Base-by-base conservation (phyloP, 2,113 vertebrate species). In the Prietella phreatophila region DNA sequence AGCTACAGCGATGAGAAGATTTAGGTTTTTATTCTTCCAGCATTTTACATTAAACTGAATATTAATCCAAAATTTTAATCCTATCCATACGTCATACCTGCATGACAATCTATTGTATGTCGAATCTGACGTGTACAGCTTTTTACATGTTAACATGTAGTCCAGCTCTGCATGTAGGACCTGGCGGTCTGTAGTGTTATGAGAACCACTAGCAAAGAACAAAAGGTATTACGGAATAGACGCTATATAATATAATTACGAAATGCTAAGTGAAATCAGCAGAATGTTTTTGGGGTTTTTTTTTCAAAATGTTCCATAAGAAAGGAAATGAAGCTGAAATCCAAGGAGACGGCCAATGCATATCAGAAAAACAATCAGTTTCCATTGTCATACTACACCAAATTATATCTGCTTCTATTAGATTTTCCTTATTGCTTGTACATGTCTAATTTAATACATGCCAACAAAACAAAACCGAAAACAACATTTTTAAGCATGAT, bases 321-420 rank as follows among this genome's bases (percentile, higher is more conserved):
- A 81, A 87, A 85, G 78, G 84, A 80, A 90, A 85, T 88, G 63
- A 88, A 85, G 76, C 83, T 85, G n/a, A 60, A 87, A 78, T 76
- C 58, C 78, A 69, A 81, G 53, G 60, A 87, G 69, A 85, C 81
- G 82, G 55, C n/a, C 53, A 30, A 19, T 75, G 60, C 82, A 82
- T 83, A 85, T 85, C 67, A 39, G 63, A 22, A 71, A 63, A 30
- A 79, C 76, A 80, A 85, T 89, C 30, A 71, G 83, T 89, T 90
- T 82, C 33, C 86, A 86, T 50, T 67, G 83, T 85, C 83, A 67
- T 82, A 56, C 83, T 83, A 85, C 63, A 86, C 61, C 75, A 33
- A 84, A 90, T 60, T 79, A 80, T 88, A 88, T 90, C 69, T 65
- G 76, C 8, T 84, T 61, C 25, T 86, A 85, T 81, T 56, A 86